Evolutionary conservation across 2,797 vertebrate species (phyloP).

Genomic region (Euphonia xanthogaster): DNA sequence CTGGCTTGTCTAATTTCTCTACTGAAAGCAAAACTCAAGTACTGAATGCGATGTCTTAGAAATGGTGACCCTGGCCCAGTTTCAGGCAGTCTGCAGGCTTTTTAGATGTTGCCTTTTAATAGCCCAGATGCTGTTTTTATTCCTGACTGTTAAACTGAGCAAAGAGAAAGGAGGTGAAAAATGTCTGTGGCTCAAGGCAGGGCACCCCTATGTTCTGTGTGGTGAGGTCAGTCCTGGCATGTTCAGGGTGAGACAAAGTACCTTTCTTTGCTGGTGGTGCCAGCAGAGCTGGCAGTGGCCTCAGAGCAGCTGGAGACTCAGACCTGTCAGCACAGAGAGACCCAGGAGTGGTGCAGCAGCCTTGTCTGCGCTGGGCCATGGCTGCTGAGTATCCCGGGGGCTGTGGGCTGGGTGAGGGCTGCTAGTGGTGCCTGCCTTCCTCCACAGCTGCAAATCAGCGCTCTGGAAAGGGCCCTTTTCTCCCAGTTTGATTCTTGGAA

Average conservation of each 20-base stretch:
- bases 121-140: neutral
- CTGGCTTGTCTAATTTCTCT: neutral
- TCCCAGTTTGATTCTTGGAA: neutral
- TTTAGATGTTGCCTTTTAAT: neutral
- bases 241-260: neutral
- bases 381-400: neutral
- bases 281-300: neutral
- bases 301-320: neutral
- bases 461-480: neutral
- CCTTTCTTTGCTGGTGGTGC: neutral
- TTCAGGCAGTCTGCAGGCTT: neutral
- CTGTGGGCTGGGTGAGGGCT: accelerated
- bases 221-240: neutral
- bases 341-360: neutral
- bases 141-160: neutral
- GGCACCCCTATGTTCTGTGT: neutral
- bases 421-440: neutral
- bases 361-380: neutral
- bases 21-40: neutral
- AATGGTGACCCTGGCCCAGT: neutral
- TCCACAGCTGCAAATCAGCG: accelerated
- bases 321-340: neutral
- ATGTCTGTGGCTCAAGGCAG: neutral
- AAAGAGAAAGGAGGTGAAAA: neutral
- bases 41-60: neutral